Evolutionary conservation across 2,113 vertebrate genomes (phyloP), one percentile per base, ranked within the genome.

Genomic region (Sterrhoptilus dennistouni): DNA sequence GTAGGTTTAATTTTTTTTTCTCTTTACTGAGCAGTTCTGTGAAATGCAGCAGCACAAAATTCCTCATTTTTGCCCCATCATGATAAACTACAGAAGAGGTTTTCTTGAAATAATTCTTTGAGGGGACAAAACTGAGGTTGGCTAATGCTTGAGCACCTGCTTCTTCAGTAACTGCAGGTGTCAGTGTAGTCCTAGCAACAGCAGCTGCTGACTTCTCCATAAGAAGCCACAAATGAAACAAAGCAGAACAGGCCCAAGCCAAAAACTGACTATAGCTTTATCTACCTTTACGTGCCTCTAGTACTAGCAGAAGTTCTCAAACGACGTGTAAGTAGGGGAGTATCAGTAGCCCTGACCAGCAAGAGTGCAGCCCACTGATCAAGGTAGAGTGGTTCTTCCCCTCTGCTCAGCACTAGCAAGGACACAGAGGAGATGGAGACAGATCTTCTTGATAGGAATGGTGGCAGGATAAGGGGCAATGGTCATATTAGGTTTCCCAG

Each of bases 51-150:
- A 87, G 50, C 38, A 56, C 40, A 80, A 49, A 18, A 29, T 56
- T 78, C 53, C 57, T 93, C 52, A 56, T 14, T 53, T 95, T 91
- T 93, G 53, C 44, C 61, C 61, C 24, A 65, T 50, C 66, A 47
- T 27, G 13, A 84, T 57, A 57, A 96, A 49, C 27, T 2, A 5
- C 36, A 53, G 33, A 45, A 68, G 16, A 29, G 2, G 7, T 11
- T 90, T 87, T 72, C 33, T 93, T 89, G 80, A 88, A 92, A 78
- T 19, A 65, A 27, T 9, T 90, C 44, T 93, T 83, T 28, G 56
- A 66, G 18, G n/a, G n/a, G 28, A 45, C 18, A 91, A 97, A 93
- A 78, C 5, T 31, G 18, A 70, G 52, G 36, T 8, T 72, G 45
- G 8, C 23, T 33, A 83, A 87, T 68, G 47, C 25, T 49, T 54